Evolutionary conservation across 2,113 vertebrate species (phyloP), one percentile per base, ranked within the genome.

Genomic region (Tupaia tana): DNA sequence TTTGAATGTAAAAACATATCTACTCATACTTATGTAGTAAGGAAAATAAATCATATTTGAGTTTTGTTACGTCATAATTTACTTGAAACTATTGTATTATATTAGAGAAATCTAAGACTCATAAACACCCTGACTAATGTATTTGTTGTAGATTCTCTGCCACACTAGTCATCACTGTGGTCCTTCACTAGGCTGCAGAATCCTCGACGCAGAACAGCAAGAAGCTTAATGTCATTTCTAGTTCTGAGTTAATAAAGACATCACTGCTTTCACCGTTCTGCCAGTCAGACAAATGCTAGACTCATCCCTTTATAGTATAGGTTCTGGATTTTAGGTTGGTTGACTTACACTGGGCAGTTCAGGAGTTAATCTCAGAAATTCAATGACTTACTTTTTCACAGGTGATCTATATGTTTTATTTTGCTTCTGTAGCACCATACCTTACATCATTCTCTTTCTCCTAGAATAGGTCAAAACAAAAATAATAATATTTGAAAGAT

Each of bases 391-490:
- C 24, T 91, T 66, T 93, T 81, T 91, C 24, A 31, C 15, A 54
- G 15, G 27, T 77, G 43, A 71, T 64, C 12, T 64, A 15, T 63
- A 43, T 86, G 80, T 10, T 59, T 82, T 61, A 79, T n/a, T 89
- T 22, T 93, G 20, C 14, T 61, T 94, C 61, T 80, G 3, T 85
- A 4, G 3, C 66, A 14, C 74, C 27, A 43, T 56, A 86, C 64
- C 18, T 78, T 78, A 34, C 78, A 80, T 88, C 29, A 7, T 86
- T 90, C 18, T 66, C 54, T 86, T 10, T 89, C 84, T 5, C 43
- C 43, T 81, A 31, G 92, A 78, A 74, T 58, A 74, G 20, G 83
- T 89, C 27, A 79, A 87, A 79, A 97, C 43, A 85, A 89, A 86
- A 89, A 63, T 66, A 70, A 75, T 24, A n/a, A 56, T 52, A 89